Evolutionary conservation across 2,113 vertebrate species (phyloP).

Genomic region (Otus sunia): DNA sequence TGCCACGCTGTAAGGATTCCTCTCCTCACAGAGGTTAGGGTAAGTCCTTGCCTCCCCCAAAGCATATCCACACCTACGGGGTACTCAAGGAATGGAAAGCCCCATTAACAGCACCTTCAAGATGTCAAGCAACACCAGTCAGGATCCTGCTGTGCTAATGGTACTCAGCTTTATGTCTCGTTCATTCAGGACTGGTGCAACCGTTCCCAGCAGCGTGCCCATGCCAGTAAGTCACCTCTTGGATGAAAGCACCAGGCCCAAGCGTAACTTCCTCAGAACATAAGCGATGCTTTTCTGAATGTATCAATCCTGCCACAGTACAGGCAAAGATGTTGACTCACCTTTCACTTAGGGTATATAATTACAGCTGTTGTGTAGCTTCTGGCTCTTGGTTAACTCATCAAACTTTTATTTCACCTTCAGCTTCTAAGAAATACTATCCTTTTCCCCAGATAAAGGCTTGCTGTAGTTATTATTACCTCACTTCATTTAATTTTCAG

Average conservation of each 20-base stretch:
- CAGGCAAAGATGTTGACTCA: not conserved
- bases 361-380: constrained; percentile 14
- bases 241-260: not conserved
- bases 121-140: not conserved
- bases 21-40: fast-evolving
- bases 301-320: not conserved
- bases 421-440: constrained; percentile 10
- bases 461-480: not conserved
- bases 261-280: fast-evolving
- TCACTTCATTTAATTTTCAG: not conserved
- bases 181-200: not conserved
- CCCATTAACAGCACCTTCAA: not conserved
- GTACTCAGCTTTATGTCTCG: fast-evolving
- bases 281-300: not conserved
- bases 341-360: constrained; percentile 11
- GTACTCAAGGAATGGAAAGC: not conserved
- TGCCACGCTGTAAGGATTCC: fast-evolving
- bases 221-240: not conserved
- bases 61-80: fast-evolving
- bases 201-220: fast-evolving
- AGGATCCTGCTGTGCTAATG: too few relatives aligned
- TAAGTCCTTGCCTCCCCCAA: not conserved
- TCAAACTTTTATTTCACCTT: constrained; percentile 47
- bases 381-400: constrained; percentile 26
- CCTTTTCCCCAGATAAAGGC: not conserved